Evolutionary conservation across 2,113 vertebrate species (phyloP), one percentile per base, ranked within the genome.

Genomic region (Grantiella picta): DNA sequence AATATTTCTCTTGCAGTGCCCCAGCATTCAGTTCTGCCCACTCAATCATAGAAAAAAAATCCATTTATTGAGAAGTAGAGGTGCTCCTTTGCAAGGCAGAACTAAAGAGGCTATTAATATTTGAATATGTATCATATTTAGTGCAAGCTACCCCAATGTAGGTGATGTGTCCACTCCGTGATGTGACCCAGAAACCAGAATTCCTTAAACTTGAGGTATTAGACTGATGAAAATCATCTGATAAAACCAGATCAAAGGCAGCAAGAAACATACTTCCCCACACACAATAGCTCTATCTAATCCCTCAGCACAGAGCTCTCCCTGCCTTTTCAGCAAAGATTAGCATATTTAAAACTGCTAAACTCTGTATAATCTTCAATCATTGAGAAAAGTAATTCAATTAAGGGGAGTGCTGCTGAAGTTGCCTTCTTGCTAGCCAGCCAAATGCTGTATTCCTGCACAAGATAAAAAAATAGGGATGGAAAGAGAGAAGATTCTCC

Each of bases 381-480:
- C 94, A 87, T 71, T 72, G 79, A 89, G 77, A 90, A 94, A 94
- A 91, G 57, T 95, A 96, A 97, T 97, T 97, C 84, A 96, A 96
- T 96, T 96, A 97, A 73, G 20, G 84, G 56, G 42, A 92, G 94
- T 9, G 1, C 38, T 91, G 79, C 54, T 27, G 79, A 85, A 89
- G 75, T 40, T 77, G 81, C 81, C 52, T 86, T 66, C 68, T 66
- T 40, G 45, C 76, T 49, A 86, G 36, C 56, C 65, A 57, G 68
- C 33, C 78, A 40, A 40, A 19, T 6, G n/a, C 57, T 52, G 27
- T 28, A 49, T 44, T 73, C 61, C 65, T 69, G 70, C 29, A 28
- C 23, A 52, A 69, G 42, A 35, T 25, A 4, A 27, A 53, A 65
- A 38, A 56, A 65, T 0, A 10, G 10, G 15, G 22, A 57, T n/a